Conservation (phyloP, 2,113 vertebrate genomes). For the Onychostruthus taczanowskii region DNA sequence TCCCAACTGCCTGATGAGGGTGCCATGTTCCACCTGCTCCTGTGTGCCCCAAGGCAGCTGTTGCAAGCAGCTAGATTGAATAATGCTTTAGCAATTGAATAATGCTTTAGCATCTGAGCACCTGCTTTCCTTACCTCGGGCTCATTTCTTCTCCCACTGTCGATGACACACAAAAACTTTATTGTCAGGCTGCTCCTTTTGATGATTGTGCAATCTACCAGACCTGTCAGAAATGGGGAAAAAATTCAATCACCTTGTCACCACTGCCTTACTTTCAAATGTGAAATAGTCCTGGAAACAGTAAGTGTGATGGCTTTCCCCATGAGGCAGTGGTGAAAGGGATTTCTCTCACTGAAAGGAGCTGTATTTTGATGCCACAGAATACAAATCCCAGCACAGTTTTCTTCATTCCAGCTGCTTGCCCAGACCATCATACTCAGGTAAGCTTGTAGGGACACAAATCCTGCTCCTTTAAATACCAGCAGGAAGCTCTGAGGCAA, state of each 20-base stretch:
- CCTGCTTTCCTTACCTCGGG: background rate
- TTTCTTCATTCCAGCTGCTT: background rate
- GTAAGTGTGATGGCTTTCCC: background rate
- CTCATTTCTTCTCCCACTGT: background rate
- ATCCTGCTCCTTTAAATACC: background rate
- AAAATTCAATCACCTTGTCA: background rate
- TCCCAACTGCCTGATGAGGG: background rate
- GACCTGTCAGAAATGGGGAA: background rate
- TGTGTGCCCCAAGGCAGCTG: background rate
- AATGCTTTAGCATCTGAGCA: background rate
- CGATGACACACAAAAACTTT: background rate
- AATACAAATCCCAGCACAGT: background rate
- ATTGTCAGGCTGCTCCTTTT: background rate
- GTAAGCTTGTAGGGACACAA: background rate
- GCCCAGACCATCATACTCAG: fast-evolving
- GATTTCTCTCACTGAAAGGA: background rate
- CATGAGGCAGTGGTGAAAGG: background rate
- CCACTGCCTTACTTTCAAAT: background rate
- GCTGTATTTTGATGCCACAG: background rate
- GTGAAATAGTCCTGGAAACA: background rate
- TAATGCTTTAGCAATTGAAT: fast-evolving
- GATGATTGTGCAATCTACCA: background rate
- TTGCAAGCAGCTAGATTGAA: background rate
- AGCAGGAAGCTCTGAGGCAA: background rate
- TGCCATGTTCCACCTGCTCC: background rate